These are phyloP conservation scores for Lophochroa leadbeateri DNA, from an alignment of 2,113 vertebrate genomes.

Conservation along the genomic window DNA sequence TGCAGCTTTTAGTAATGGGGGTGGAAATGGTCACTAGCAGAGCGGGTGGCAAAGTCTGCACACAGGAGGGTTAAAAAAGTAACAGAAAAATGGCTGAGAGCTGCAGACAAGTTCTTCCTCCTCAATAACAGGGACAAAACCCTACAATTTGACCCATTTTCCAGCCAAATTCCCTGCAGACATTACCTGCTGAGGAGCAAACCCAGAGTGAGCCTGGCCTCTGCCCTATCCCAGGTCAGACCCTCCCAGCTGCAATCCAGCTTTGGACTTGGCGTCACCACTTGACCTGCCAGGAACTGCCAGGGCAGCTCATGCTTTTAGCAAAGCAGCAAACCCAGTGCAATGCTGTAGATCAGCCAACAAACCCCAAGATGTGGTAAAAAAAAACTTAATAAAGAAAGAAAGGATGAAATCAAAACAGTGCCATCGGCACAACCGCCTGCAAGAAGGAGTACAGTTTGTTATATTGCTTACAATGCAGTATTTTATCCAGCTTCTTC, in stretches of 20 bases:
- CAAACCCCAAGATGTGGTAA: constrained; percentile 66
- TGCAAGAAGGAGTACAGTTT: constrained; percentile 83
- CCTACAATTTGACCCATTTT: constrained; percentile 15
- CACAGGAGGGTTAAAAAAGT: constrained; percentile 32
- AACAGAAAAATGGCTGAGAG: constrained; percentile 66
- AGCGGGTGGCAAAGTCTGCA: constrained; percentile 69
- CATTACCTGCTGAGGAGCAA: neutral
- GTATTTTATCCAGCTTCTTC: constrained; percentile 87
- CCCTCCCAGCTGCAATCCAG: constrained; percentile 4
- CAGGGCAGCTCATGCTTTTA: constrained; percentile 54
- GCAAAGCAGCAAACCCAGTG: constrained; percentile 66
- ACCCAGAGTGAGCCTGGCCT: constrained; percentile 5
- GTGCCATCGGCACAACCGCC: constrained; percentile 75
- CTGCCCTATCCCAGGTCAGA: constrained; percentile 21
- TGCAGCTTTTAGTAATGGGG: constrained; percentile 65
- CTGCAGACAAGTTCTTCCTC: constrained; percentile 41
- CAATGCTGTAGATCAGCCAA: constrained; percentile 76
- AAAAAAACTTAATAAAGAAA: neutral
- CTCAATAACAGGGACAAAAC: neutral
- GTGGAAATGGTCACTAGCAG: constrained; percentile 71
- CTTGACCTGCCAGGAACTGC: constrained; percentile 59
- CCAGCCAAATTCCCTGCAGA: constrained; percentile 40
- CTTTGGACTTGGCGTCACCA: neutral
- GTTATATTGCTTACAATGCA: constrained; percentile 87
- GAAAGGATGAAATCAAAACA: constrained; percentile 37